A percentile compares a stretch with the other conserved stretches of the same genome.
Conservation (phyloP, 2,113 vertebrate species). For the Nestor notabilis region DNA sequence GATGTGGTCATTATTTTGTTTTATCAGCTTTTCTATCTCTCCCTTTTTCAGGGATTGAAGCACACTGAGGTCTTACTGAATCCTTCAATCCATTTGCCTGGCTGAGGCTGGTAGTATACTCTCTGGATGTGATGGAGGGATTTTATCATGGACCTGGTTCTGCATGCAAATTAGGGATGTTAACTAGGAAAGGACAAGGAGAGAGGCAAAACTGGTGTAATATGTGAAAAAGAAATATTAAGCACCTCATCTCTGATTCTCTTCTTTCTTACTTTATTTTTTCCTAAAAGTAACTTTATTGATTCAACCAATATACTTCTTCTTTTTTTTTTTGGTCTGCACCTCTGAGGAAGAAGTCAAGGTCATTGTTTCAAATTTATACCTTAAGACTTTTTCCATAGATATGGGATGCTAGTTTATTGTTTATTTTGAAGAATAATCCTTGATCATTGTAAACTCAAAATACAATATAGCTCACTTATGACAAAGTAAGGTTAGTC, state of each 20-base stretch:
- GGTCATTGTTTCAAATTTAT: neutral
- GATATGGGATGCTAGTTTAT: neutral
- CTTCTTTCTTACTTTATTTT: neutral
- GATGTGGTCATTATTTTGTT: slow-evolving; percentile 3
- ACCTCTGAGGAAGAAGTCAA: neutral
- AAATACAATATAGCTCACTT: neutral
- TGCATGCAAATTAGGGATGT: slow-evolving; percentile 18
- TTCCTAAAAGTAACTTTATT: neutral
- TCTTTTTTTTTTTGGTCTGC: neutral
- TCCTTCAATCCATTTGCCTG: neutral
- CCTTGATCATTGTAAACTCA: neutral
- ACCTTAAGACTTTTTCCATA: neutral
- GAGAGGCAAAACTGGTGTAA: neutral
- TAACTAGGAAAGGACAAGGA: neutral
- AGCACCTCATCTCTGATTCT: neutral
- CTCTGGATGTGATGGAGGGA: neutral
- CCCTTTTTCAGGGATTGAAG: neutral
- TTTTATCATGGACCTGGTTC: neutral
- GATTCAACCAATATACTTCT: neutral
- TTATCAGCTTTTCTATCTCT: neutral
- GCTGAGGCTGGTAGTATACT: neutral
- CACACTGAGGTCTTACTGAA: neutral
- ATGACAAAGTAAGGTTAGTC: neutral
- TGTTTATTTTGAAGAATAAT: slow-evolving; percentile 43
- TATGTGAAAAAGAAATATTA: neutral